These are phyloP conservation scores for Fistularia tabacaria DNA, from an alignment of 2,797 vertebrate genomes.

Conservation along the genomic window DNA sequence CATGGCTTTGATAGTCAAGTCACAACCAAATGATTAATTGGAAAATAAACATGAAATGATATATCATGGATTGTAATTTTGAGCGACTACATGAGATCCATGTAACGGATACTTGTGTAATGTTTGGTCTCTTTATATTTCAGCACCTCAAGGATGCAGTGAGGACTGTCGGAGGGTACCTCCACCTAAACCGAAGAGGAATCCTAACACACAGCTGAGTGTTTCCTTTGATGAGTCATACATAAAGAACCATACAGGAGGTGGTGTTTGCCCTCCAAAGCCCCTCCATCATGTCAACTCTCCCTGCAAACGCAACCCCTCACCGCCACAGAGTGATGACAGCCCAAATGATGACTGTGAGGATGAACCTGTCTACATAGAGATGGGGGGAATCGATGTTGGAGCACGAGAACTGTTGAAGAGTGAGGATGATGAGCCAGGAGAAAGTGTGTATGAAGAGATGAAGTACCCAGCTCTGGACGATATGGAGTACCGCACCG, in stretches of 20 bases:
- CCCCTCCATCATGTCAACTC: constrained; percentile 53
- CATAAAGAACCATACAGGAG: constrained; percentile 81
- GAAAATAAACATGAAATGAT: no score
- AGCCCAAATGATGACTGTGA: constrained; percentile 82
- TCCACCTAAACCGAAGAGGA: constrained; percentile 97
- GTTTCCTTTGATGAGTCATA: constrained; percentile 96
- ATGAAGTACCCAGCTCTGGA: constrained; percentile 97
- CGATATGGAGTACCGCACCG: constrained; percentile 86
- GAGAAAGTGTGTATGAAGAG: constrained; percentile 96
- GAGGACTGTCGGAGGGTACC: constrained; percentile 97
- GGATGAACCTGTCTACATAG: constrained; percentile 97
- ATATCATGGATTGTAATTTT: background rate
- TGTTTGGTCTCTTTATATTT: constrained; percentile 41
- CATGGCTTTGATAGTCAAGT: no score
- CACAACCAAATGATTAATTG: no score
- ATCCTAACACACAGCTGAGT: constrained; percentile 96
- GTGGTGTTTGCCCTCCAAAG: constrained; percentile 70
- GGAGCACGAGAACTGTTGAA: constrained; percentile 81
- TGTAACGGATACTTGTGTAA: background rate
- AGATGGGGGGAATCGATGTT: constrained; percentile 93
- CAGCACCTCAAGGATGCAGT: constrained; percentile 88
- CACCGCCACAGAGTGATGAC: constrained; percentile 81
- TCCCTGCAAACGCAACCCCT: constrained; percentile 73
- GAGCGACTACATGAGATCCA: background rate
- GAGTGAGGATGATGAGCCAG: constrained; percentile 89